phyloP scores from a whole-genome alignment of 2,888 invertebrate species.

The Adineta ricciae region DNA sequence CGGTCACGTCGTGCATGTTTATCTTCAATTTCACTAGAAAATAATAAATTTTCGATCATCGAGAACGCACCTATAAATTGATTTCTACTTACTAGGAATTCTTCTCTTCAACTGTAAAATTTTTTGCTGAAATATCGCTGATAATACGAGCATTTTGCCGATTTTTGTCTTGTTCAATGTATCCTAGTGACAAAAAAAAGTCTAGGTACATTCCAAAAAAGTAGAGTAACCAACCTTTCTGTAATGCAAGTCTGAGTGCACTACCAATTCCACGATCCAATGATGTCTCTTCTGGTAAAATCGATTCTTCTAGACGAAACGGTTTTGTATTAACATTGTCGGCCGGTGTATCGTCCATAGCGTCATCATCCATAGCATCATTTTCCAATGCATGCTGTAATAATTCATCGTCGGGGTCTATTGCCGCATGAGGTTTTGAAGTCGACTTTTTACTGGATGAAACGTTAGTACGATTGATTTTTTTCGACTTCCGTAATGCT shows the following conservation, averaged over 20 bases:
- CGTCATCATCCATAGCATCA: constrained; percentile 56
- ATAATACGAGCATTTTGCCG: constrained; percentile 24
- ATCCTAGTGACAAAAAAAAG: no score
- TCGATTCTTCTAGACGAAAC: background rate
- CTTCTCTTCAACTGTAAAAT: constrained; percentile 29
- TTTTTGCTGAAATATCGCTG: constrained; percentile 26
- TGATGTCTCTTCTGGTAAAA: constrained; percentile 81
- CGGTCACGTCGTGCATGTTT: constrained; percentile 35
- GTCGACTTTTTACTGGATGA: background rate
- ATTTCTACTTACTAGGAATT: constrained; percentile 24
- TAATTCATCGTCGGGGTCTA: constrained; percentile 14
- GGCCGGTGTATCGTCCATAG: constrained; percentile 37
- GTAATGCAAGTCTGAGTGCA: constrained; percentile 75
- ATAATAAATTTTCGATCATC: background rate
- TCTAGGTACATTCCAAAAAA: no score
- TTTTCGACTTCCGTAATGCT: background rate
- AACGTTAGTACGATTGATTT: background rate
- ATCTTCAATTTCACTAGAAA: constrained; percentile 43
- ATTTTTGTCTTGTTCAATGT: constrained; percentile 30
- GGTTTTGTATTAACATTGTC: background rate
- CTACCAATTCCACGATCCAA: constrained; percentile 78
- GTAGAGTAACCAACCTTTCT: constrained; percentile 64
- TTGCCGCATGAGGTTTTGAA: background rate
- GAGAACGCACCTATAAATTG: background rate
- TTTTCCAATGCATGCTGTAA: constrained; percentile 42